Percentiles rank a stretch among this genome's conserved stretches.
phyloP scores from a whole-genome alignment of 2,888 invertebrate genomes.

The Danaus chrysippus region DNA sequence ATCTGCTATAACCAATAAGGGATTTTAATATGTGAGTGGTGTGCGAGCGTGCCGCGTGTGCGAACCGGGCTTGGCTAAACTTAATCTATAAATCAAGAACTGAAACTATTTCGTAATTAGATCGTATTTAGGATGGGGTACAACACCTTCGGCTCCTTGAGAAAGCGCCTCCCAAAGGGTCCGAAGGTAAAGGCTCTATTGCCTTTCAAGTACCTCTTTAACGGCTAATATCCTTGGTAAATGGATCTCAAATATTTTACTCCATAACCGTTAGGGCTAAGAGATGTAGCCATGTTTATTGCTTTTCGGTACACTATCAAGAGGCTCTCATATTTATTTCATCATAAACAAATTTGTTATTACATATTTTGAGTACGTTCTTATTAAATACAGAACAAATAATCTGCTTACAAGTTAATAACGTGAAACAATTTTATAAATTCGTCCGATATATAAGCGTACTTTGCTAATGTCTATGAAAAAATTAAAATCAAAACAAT shows the following conservation, averaged over 20 bases:
- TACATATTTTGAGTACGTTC: constrained; percentile 14
- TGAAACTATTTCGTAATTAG: constrained; percentile 80
- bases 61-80: constrained; percentile 61
- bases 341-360: constrained; percentile 22
- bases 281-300: constrained; percentile 68
- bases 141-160: constrained; percentile 74
- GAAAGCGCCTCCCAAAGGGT: constrained; percentile 68
- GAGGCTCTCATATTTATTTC: constrained; percentile 31
- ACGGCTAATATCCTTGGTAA: constrained; percentile 75
- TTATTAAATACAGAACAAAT: constrained; percentile 8
- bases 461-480: constrained; percentile 16
- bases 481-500: constrained; percentile 37
- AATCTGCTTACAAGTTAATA: constrained; percentile 4
- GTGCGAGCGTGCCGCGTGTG: constrained; percentile 59
- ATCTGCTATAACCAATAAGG: constrained; percentile 40
- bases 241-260: constrained; percentile 75
- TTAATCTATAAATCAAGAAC: constrained; percentile 80
- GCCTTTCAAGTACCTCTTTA: constrained; percentile 77
- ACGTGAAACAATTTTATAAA: constrained; percentile 1
- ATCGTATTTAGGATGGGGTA: constrained; percentile 76
- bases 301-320: constrained; percentile 44
- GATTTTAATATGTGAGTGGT: constrained; percentile 68
- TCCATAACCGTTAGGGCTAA: constrained; percentile 60
- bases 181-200: constrained; percentile 68
- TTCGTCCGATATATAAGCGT: not conserved